Percentiles rank a stretch among this genome's conserved stretches.
These are phyloP conservation scores for Microtus ochrogaster DNA, from an alignment of 2,113 vertebrate genomes.

Conservation along the genomic window DNA sequence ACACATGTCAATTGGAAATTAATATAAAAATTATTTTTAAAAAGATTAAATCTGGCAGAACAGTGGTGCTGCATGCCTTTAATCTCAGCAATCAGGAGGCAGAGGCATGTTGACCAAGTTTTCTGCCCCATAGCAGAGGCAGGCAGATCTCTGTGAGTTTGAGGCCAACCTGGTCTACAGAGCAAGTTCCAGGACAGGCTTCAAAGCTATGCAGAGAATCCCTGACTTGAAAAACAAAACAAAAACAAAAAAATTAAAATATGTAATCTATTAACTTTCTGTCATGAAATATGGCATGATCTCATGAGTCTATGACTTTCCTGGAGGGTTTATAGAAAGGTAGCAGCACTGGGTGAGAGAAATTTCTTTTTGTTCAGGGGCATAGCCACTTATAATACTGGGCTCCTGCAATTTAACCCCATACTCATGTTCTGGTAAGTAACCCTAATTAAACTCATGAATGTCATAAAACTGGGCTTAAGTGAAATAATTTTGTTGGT, in stretches of 20 bases:
- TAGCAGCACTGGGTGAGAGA: neutral
- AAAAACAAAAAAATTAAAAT: neutral
- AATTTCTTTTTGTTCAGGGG: neutral
- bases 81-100: too few species aligned
- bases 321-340: too few species aligned
- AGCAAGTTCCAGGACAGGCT: too few species aligned
- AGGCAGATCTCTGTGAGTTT: too few species aligned
- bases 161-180: too few species aligned
- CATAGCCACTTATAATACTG: neutral
- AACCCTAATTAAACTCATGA: neutral
- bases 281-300: neutral
- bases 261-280: neutral
- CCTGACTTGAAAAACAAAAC: too few species aligned
- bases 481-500: neutral
- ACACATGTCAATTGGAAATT: neutral
- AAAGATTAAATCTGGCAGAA: neutral
- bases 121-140: too few species aligned
- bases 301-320: neutral
- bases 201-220: too few species aligned
- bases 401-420: neutral
- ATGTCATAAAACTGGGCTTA: neutral
- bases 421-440: neutral
- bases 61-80: too few species aligned
- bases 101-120: too few species aligned
- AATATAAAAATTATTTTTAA: neutral